Evolutionary conservation across 2,113 vertebrate genomes (phyloP), one percentile per base, ranked within the genome.

Genomic region (Festucalex cinctus): DNA sequence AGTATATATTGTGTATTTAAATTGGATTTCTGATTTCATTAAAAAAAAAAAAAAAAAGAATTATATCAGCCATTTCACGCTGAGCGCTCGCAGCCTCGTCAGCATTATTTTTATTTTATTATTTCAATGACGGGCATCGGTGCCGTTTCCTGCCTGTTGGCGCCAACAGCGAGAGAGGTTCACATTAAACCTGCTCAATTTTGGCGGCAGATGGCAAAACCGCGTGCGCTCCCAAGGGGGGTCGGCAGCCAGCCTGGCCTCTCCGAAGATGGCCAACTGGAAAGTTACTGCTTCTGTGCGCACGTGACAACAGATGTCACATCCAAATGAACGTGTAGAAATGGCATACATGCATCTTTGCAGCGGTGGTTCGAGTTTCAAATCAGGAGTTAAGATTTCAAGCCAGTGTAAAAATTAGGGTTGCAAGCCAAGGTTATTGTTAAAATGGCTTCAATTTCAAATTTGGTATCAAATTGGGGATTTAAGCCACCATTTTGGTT

Each of bases 151-250:
- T 81, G 82, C 73, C 80, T 75, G 73, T 80, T 82, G 71, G 36
- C 65, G 78, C 70, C 73, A 49, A 78, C 46, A 48, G 77, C 72
- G 60, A 82, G 77, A 82, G 77, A 83, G 70, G 66, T 66, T 46
- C 81, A 81, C 65, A 79, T 81, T 81, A 82, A 71, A 83, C 69
- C 70, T 65, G 83, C 74, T 65, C 73, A 69, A 82, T 81, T 82
- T 85, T 82, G 76, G 74, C 71, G 79, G 74, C 86, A 86, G 84
- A 88, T 88, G 86, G 86, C 69, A 84, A 78, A 84, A 78, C 85
- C 66, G 79, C 75, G 74, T 81, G 76, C 68, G 66, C 61, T 83
- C 86, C 84, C 83, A 83, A 61, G 78, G 69, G 77, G 71, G 84
- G 76, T 61, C 28, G 73, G 69, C 39, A 80, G 81, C 86, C 81